Evolutionary conservation across 1,140 invertebrate species (phyloP), one percentile per base, ranked within the genome.

Genomic region (Rhysida immarginata): DNA sequence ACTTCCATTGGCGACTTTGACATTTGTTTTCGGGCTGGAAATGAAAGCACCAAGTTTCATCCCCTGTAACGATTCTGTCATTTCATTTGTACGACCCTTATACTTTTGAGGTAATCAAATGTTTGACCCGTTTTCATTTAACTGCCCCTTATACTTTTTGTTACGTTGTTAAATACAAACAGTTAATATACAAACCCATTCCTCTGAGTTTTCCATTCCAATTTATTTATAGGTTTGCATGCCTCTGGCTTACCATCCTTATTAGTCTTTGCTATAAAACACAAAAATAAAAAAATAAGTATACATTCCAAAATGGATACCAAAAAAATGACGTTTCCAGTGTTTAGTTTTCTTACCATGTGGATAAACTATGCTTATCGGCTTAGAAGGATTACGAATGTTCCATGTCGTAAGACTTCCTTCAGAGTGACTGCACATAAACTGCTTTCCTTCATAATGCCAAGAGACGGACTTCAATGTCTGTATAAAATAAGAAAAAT

Each of bases 381-480:
- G 87, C 70, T 90, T 88, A 25, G 76, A 68, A 46, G 78, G 76
- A 58, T 81, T 78, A 63, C 84, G 80, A 16, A 85, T 74, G 62
- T 80, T 84, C 93, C 93, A 98, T 26, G 90, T 95, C 54, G 84
- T 84, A 44, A 98, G 77, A 44, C 88, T 92, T 48, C 96, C 96
- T 75, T 99, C 94, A 13, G 80, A 81, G 71, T 98, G 94, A 63
- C 87, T 87, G 61, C 87, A 92, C 82, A 99, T 92, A 70, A 99
- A 95, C 73, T 94, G 89, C 75, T 96, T 94, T 56, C 95, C 96
- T 71, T 99, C 95, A 70, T 92, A 82, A 71, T 97, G 91, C 96
- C 96, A 99, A 54, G 84, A 80, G 65, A 94, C 81, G 55, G 87
- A 91, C 65, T 82, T 79, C 52, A 96, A 75, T 21, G 81, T 79